A percentile compares a stretch with the other conserved stretches of the same genome.
phyloP scores from a whole-genome alignment of 2,113 vertebrate species.

The Talpa occidentalis region DNA sequence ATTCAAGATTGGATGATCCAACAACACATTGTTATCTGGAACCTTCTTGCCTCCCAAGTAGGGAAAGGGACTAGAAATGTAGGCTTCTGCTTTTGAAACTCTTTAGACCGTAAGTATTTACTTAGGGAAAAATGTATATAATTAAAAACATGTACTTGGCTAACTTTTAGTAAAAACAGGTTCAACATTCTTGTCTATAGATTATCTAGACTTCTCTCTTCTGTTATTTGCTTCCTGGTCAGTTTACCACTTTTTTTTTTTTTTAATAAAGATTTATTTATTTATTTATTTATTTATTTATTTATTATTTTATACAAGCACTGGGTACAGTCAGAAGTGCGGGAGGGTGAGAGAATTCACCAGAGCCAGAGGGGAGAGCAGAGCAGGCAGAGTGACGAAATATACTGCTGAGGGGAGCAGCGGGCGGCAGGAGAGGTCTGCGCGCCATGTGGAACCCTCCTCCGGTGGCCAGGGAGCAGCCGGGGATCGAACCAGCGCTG shows the following conservation, averaged over 20 bases:
- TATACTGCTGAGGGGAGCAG: too few relatives aligned
- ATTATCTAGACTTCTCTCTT: slow-evolving; percentile 22
- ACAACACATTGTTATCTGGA: neutral
- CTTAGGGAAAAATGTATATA: slow-evolving; percentile 54
- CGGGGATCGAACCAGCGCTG: too few relatives aligned
- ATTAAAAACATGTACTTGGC: slow-evolving; percentile 58
- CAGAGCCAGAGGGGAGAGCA: too few relatives aligned
- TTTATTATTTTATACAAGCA: too few relatives aligned
- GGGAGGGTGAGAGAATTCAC: too few relatives aligned
- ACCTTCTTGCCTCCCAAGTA: slow-evolving; percentile 9
- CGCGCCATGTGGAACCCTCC: too few relatives aligned
- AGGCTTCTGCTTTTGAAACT: slow-evolving; percentile 43
- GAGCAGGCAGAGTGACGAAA: too few relatives aligned
- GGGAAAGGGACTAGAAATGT: slow-evolving; percentile 13
- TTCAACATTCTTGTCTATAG: neutral
- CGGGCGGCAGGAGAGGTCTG: too few relatives aligned
- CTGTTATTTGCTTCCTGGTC: slow-evolving; percentile 34
- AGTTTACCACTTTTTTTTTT: slow-evolving; percentile 41
- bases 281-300: too few relatives aligned
- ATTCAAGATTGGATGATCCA: neutral
- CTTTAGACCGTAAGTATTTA: slow-evolving; percentile 49
- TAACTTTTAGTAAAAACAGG: slow-evolving; percentile 38
- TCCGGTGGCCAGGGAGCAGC: too few relatives aligned
- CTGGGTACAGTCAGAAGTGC: too few relatives aligned
- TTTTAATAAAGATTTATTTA: too few relatives aligned